Evolutionary conservation across 1,140 invertebrate species (phyloP).

Genomic region (Bombyx mori): ASM3026992v2 NC_085119.1:6784001-6784500

Average conservation of each 20-base stretch:
- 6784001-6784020: background rate
- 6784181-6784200: conserved; percentile 38
- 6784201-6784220: conserved; percentile 38
- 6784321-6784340: conserved; percentile 78
- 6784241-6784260: conserved; percentile 45
- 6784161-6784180: conserved; percentile 31
- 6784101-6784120: conserved; percentile 76
- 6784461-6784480: too few relatives aligned
- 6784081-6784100: conserved; percentile 77
- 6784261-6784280: conserved; percentile 70
- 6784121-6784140: conserved; percentile 52
- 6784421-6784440: too few relatives aligned
- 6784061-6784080: conserved; percentile 67
- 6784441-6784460: too few relatives aligned
- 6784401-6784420: conserved; percentile 12
- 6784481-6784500: conserved; percentile 28
- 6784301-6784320: conserved; percentile 85
- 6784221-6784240: conserved; percentile 26
- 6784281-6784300: conserved; percentile 77
- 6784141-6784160: conserved; percentile 27
- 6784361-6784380: conserved; percentile 77
- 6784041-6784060: background rate
- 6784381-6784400: conserved; percentile 65
- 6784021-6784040: background rate
- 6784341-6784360: conserved; percentile 83